Conservation (phyloP, 1,140 invertebrate species). For the Sinella curviseta region DNA sequence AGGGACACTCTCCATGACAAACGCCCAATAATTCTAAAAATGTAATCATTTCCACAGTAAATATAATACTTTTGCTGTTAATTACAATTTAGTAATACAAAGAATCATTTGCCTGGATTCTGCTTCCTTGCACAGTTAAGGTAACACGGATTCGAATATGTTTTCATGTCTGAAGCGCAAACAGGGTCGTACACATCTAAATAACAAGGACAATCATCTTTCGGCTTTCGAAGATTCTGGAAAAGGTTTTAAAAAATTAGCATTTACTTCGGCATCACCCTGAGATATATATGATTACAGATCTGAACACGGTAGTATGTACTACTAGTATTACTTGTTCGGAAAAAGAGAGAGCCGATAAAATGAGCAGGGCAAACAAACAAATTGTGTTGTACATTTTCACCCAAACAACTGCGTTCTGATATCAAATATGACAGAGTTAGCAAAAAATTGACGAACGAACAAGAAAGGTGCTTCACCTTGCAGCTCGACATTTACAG, state of each 20-base stretch:
- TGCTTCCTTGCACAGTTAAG: not conserved
- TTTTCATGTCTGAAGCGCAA: not conserved
- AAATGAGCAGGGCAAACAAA: no score
- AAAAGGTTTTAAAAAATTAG: not conserved
- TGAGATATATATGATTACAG: no score
- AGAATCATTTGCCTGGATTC: not conserved
- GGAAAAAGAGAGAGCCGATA: no score
- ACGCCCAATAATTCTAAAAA: not conserved
- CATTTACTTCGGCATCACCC: not conserved
- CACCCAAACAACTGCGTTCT: no score
- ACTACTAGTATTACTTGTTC: no score
- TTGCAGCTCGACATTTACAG: no score
- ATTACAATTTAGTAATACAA: not conserved
- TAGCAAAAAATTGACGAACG: no score
- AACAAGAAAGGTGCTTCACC: no score
- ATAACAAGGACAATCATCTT: not conserved
- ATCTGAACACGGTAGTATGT: no score
- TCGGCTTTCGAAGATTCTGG: not conserved
- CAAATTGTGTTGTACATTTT: no score
- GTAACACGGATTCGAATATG: not conserved
- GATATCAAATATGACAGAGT: no score
- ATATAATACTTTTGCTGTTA: not conserved
- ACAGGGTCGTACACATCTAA: not conserved
- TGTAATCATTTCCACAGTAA: not conserved
- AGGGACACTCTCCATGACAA: not conserved